phyloP scores from a whole-genome alignment of 2,797 vertebrate species.

The Caiman crocodilus region DNA sequence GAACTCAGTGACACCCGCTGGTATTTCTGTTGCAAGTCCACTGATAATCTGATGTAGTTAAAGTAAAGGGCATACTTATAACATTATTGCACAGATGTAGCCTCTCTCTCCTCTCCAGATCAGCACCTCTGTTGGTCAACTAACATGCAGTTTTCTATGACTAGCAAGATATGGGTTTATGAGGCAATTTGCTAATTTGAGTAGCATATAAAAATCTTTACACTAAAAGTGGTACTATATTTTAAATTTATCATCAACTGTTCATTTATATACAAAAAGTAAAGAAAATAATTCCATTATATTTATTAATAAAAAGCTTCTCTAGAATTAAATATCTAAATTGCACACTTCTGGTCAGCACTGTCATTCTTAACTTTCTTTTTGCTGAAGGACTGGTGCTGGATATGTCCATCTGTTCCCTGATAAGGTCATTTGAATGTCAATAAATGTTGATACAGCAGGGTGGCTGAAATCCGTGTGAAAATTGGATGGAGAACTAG shows the following conservation, averaged over 20 bases:
- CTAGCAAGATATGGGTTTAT: constrained; percentile 18
- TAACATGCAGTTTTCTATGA: neutral
- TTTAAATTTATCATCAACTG: constrained; percentile 52
- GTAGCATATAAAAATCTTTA: constrained; percentile 53
- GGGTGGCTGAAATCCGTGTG: neutral
- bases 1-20: constrained; percentile 72
- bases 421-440: constrained; percentile 44
- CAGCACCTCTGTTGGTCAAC: constrained; percentile 40
- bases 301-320: constrained; percentile 64
- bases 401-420: constrained; percentile 8
- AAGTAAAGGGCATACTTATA: constrained; percentile 39
- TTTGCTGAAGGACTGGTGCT: constrained; percentile 12
- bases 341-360: constrained; percentile 30
- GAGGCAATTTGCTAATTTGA: constrained; percentile 2
- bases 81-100: constrained; percentile 43
- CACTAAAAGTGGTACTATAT: constrained; percentile 33
- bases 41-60: constrained; percentile 52
- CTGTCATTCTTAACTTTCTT: neutral
- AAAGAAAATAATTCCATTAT: constrained; percentile 54
- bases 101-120: constrained; percentile 14
- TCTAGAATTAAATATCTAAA: neutral
- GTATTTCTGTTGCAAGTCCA: constrained; percentile 35
- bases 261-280: constrained; percentile 65
- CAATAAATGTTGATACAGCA: constrained; percentile 29
- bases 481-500: constrained; percentile 21